A percentile compares a stretch with the other conserved stretches of the same genome.
Conservation (phyloP, 2,113 vertebrate genomes). For the Nerophis lumbriciformis region DNA sequence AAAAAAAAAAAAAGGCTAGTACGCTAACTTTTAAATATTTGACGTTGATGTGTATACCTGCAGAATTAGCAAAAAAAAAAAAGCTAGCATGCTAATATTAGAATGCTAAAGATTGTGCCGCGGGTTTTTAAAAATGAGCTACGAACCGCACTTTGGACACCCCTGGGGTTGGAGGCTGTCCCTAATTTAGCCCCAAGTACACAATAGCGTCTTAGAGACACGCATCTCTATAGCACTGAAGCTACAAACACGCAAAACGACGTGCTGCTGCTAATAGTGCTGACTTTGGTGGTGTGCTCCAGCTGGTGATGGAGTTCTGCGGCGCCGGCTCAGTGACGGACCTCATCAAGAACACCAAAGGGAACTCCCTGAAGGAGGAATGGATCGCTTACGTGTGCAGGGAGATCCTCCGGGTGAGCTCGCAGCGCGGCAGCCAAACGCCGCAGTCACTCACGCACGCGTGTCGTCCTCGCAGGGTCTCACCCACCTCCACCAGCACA, state of each 20-base stretch:
- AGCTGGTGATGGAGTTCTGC: slow-evolving; percentile 99
- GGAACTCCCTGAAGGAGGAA: slow-evolving; percentile 95
- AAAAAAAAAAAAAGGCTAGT: too few relatives aligned
- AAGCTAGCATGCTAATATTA: too few relatives aligned
- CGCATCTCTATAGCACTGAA: too few relatives aligned
- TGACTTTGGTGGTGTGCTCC: slow-evolving; percentile 2
- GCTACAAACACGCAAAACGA: neutral
- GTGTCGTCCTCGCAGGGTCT: slow-evolving; percentile 76
- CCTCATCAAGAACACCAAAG: slow-evolving; percentile 99
- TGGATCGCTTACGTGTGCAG: slow-evolving; percentile 99
- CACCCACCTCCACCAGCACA: slow-evolving; percentile 98
- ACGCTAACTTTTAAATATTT: too few relatives aligned
- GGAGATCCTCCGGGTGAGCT: slow-evolving; percentile 89
- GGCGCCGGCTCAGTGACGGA: slow-evolving; percentile 95
- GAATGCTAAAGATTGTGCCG: too few relatives aligned
- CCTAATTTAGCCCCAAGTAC: too few relatives aligned
- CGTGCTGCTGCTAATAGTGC: neutral
- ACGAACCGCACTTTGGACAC: too few relatives aligned
- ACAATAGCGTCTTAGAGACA: too few relatives aligned
- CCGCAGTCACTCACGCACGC: neutral
- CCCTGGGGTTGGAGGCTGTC: too few relatives aligned
- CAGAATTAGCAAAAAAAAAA: too few relatives aligned
- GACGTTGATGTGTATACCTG: too few relatives aligned
- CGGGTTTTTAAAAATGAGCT: too few relatives aligned
- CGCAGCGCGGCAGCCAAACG: neutral